Evolutionary conservation across 92 coral and sea anemone genomes (phyloP), one percentile per base, ranked within the genome.

Genomic region (Pocillopora grandis): DNA sequence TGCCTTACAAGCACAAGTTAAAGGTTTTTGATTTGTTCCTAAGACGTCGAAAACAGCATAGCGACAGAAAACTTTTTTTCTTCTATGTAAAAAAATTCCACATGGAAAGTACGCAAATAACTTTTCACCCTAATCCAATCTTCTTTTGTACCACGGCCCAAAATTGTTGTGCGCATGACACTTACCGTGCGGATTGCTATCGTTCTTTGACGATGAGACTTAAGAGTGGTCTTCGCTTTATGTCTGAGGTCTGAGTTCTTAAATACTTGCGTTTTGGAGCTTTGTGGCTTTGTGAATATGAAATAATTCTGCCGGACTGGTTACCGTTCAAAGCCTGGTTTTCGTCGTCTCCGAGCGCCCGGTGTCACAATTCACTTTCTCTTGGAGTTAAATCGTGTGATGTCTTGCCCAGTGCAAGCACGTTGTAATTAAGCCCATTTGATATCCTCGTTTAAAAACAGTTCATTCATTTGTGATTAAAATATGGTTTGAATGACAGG

Each of bases 341-440:
- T 10, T 74, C 78, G 63, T 27, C 7, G 78, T 23, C 52, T 81
- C 78, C 78, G 37, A 60, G 49, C 55, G 73, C 57, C 33, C 37
- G 21, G 55, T 23, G 56, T 48, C 71, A 72, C 31, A 16, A 21
- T 42, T 59, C 18, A 63, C 27, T 64, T 56, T 74, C 11, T 74
- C 80, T 73, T 73, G 49, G 71, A 74, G 31, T 48, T 23, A 3
- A 42, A 21, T 79, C 21, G 61, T 72, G 73, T 59, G 78, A 71
- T 71, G 73, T 83, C 73, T 62, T 74, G 74, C 73, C 71, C 74
- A 74, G 37, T 83, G 86, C 56, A 33, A 71, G 85, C 86, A 75
- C 86, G 74, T 75, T 74, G 86, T 62, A 82, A 82, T 82, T 82
- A 82, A 82, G 86, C 77, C 74, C 80, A 83, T 83, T 83, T 63